phyloP scores from a whole-genome alignment of 2,888 invertebrate species.

The Habroteleia sp. region DNA sequence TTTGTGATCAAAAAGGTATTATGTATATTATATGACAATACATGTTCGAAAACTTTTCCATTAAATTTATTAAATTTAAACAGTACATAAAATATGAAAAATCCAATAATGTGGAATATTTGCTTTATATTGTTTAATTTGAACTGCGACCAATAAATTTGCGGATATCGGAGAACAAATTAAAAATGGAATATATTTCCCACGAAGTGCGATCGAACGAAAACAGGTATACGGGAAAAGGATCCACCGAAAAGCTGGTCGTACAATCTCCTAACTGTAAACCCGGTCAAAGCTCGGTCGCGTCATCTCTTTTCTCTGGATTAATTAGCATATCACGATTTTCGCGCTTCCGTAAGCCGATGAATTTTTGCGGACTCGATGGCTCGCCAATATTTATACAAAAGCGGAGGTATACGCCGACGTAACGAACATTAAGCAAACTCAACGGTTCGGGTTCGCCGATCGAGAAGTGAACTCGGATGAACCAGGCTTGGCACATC shows the following conservation, averaged over 20 bases:
- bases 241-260: neutral
- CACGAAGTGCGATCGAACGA: no score
- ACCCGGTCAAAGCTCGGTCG: slow-evolving; percentile 23
- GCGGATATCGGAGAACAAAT: no score
- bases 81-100: no score
- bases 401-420: slow-evolving; percentile 58
- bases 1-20: no score
- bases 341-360: slow-evolving; percentile 45
- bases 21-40: no score
- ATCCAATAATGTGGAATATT: no score
- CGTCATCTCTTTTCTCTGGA: slow-evolving; percentile 29
- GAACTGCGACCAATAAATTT: no score
- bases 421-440: slow-evolving; percentile 62
- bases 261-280: slow-evolving; percentile 28
- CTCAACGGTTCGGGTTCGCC: slow-evolving; percentile 74
- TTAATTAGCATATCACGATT: slow-evolving; percentile 45
- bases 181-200: no score
- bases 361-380: slow-evolving; percentile 9
- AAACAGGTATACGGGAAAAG: no score
- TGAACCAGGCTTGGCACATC: slow-evolving; percentile 74
- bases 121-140: no score
- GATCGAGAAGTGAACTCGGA: slow-evolving; percentile 79
- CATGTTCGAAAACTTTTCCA: no score
- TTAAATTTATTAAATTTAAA: no score
- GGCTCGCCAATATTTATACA: slow-evolving; percentile 46